Conservation (phyloP, 2,888 invertebrate genomes). For the Netelia inedita region DNA sequence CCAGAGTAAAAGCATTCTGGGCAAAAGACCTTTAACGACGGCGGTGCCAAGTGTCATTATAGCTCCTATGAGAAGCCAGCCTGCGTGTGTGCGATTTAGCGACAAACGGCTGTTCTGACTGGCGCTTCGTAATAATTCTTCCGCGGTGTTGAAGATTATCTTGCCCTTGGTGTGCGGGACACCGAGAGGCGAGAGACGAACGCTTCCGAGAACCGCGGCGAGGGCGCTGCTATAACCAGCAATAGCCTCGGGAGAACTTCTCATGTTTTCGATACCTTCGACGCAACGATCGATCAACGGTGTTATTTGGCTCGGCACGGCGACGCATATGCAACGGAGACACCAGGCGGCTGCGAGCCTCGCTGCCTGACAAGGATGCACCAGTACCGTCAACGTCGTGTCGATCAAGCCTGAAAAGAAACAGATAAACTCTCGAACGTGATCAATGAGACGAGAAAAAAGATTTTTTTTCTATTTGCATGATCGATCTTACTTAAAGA, state of each 20-base stretch:
- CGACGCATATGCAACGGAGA: conserved; percentile 95
- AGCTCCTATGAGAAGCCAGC: conserved; percentile 98
- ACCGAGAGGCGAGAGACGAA: conserved; percentile 95
- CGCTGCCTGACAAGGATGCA: conserved; percentile 97
- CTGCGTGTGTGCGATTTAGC: conserved; percentile 97
- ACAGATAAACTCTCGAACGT: conserved; percentile 4
- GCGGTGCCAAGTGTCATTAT: conserved; percentile 98
- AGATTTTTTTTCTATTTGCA: conserved; percentile 18
- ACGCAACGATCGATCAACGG: conserved; percentile 96
- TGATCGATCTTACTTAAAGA: conserved; percentile 89
- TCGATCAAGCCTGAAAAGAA: conserved; percentile 89
- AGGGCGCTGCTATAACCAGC: conserved; percentile 97
- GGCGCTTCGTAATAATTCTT: conserved; percentile 97
- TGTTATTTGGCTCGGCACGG: conserved; percentile 97
- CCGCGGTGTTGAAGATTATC: conserved; percentile 97
- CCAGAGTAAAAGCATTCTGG: conserved; percentile 97
- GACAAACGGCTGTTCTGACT: conserved; percentile 98
- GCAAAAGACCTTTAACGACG: conserved; percentile 96
- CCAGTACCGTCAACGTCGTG: conserved; percentile 93
- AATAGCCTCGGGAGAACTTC: conserved; percentile 95
- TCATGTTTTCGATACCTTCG: conserved; percentile 94
- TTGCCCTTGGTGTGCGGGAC: conserved; percentile 99
- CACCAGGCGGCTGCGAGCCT: conserved; percentile 98
- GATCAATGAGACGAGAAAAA: conserved; percentile 24
- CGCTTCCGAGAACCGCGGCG: conserved; percentile 97